Evolutionary conservation across 2,888 invertebrate species (phyloP).

Genomic region (Leptodirus hochenwartii): DNA sequence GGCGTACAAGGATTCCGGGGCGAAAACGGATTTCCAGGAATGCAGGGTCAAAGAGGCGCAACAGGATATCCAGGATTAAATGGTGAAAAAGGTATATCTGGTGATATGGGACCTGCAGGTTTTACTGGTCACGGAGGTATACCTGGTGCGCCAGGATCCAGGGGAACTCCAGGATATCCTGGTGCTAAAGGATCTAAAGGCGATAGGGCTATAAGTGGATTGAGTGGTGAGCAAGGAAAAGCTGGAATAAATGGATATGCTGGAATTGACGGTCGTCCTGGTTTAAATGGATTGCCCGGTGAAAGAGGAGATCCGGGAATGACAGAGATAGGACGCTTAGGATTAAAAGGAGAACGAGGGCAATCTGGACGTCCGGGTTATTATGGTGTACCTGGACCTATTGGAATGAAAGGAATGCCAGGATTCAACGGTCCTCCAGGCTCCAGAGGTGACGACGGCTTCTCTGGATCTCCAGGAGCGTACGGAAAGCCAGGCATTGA

Average conservation of each 20-base stretch:
- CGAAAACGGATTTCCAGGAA: slow-evolving; percentile 22
- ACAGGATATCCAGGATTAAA: slow-evolving; percentile 15
- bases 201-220: slow-evolving; percentile 39
- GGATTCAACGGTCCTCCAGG: slow-evolving; percentile 14
- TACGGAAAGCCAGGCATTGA: slow-evolving; percentile 27
- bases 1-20: slow-evolving; percentile 24
- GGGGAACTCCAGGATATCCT: slow-evolving; percentile 26
- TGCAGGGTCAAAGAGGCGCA: slow-evolving; percentile 24
- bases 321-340: slow-evolving; percentile 20
- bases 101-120: slow-evolving; percentile 17
- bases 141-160: slow-evolving; percentile 23
- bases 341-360: slow-evolving; percentile 42
- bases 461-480: slow-evolving; percentile 34
- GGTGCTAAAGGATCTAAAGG: slow-evolving; percentile 30
- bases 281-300: slow-evolving; percentile 39
- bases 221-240: slow-evolving; percentile 40
- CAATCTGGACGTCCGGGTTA: slow-evolving; percentile 33
- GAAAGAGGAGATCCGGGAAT: slow-evolving; percentile 25
- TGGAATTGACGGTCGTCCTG: slow-evolving; percentile 36
- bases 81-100: slow-evolving; percentile 26
- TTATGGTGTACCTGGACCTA: slow-evolving; percentile 27
- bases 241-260: slow-evolving; percentile 29
- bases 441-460: slow-evolving; percentile 24
- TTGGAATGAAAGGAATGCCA: slow-evolving; percentile 13
- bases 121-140: slow-evolving; percentile 14